Evolutionary conservation across 92 coral and sea anemone genomes (phyloP), one percentile per base, ranked within the genome.

Genomic region (Micromussa lordhowensis): DNA sequence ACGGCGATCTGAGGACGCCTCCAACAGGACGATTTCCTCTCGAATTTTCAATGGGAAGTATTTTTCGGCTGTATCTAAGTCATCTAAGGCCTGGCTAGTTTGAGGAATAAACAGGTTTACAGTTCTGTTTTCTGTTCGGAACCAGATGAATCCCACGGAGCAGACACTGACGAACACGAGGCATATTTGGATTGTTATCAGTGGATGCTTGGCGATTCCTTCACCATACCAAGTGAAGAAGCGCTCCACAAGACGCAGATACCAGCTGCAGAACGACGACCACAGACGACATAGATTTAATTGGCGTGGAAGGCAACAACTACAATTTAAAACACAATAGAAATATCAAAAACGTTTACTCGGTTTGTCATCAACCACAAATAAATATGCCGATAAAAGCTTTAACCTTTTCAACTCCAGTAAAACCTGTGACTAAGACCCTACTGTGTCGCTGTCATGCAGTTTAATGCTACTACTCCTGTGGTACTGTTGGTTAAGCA

Each of bases 101-200:
- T 97, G 96, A 1, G 99, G 99, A 5, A 97, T 90, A 80, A 95
- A 97, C 14, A 97, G 86, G 61, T 95, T 95, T 36, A 88, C 95
- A 4, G 96, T 94, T 85, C 97, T 92, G 86, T 90, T 97, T 88
- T 95, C 98, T 40, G 89, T n/a, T 55, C 85, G 75, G 75, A 94
- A 74, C 95, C 98, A 95, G 4, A 81, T 91, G 34, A 97, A 92
- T 19, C 99, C 98, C 71, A 96, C 86, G 29, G 98, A 85, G 66
- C 94, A 95, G 49, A 90, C 29, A 8, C 94, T 96, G 64, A 95
- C 95, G 30, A 84, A 87, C 24, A 84, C 66, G 29, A 85, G 19
- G 38, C 93, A 88, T 11, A 91, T 53, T 28, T 85, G 26, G n/a
- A 93, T 85, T 34, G 98, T 92, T 22, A 85, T 59, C 78, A 75